phyloP scores from a whole-genome alignment of 1,140 invertebrate species.

The Drosophila malerkotliana region DNA sequence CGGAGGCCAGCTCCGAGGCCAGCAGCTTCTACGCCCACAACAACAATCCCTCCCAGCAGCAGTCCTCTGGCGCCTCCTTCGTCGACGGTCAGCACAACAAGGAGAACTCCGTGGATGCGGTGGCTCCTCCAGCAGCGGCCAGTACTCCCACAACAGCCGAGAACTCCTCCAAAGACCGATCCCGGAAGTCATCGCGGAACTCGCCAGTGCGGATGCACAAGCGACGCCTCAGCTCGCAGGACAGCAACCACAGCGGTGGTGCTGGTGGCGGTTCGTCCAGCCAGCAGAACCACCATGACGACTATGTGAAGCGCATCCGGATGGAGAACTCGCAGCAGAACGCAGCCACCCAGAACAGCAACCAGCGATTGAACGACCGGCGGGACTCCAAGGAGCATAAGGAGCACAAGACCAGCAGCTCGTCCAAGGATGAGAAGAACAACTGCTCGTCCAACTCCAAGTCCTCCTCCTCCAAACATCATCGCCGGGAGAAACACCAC shows the following conservation, averaged over 20 bases:
- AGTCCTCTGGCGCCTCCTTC: conserved; percentile 20
- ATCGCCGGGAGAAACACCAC: conserved; percentile 62
- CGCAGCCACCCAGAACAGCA: conserved; percentile 23
- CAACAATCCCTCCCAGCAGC: conserved; percentile 11
- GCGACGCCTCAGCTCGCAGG: conserved; percentile 91
- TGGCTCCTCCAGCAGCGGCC: background rate
- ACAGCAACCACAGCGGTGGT: conserved; percentile 86
- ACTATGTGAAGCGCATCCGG: conserved; percentile 90
- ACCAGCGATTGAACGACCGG: conserved; percentile 58
- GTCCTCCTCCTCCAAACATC: conserved; percentile 64
- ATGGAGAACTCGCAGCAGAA: conserved; percentile 81
- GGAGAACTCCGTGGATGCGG: conserved; percentile 64
- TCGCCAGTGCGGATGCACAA: conserved; percentile 88
- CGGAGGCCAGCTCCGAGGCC: conserved; percentile 54
- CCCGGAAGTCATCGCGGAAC: conserved; percentile 83
- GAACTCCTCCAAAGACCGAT: conserved; percentile 54
- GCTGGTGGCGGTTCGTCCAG: conserved; percentile 12
- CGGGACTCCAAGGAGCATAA: conserved; percentile 80
- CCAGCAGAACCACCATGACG: conserved; percentile 80
- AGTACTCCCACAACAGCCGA: conserved; percentile 20
- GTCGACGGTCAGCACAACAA: conserved; percentile 75
- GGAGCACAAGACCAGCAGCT: conserved; percentile 84
- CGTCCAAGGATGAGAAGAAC: conserved; percentile 55
- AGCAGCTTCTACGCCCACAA: conserved; percentile 62
- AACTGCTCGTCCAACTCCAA: conserved; percentile 42